phyloP scores from a whole-genome alignment of 2,797 vertebrate genomes.

The Sarcophilus harrisii region DNA sequence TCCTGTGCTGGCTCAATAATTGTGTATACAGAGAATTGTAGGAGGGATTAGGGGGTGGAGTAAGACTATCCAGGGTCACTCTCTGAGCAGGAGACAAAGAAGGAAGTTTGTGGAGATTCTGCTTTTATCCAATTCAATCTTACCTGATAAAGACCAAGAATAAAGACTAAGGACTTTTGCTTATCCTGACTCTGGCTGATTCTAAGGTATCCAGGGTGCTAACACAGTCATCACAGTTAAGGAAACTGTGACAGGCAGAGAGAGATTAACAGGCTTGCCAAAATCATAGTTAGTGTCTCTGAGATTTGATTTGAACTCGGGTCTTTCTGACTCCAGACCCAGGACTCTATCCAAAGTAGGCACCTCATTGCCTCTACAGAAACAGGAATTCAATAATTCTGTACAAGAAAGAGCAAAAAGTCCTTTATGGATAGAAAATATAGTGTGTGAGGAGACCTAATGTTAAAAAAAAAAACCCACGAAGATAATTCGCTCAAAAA shows the following conservation, averaged over 20 bases:
- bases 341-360: neutral
- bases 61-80: too few species aligned
- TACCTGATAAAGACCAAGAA: too few species aligned
- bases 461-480: neutral
- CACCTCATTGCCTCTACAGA: neutral
- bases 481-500: neutral
- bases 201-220: too few species aligned
- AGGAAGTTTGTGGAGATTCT: too few species aligned
- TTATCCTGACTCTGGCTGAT: too few species aligned
- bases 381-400: neutral
- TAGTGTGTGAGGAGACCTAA: neutral
- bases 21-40: too few species aligned
- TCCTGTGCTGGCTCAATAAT: too few species aligned
- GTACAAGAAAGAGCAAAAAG: neutral
- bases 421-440: neutral
- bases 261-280: neutral
- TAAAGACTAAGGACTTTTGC: too few species aligned
- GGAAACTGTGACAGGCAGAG: neutral
- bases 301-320: neutral
- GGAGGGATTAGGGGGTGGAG: too few species aligned
- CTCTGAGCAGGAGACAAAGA: too few species aligned
- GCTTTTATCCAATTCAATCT: too few species aligned
- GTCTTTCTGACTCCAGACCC: neutral
- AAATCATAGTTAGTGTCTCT: neutral
- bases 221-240: neutral